Percentiles rank a stretch among this genome's conserved stretches.
Conservation (phyloP, 2,797 vertebrate species). For the Pristis pectinata region DNA sequence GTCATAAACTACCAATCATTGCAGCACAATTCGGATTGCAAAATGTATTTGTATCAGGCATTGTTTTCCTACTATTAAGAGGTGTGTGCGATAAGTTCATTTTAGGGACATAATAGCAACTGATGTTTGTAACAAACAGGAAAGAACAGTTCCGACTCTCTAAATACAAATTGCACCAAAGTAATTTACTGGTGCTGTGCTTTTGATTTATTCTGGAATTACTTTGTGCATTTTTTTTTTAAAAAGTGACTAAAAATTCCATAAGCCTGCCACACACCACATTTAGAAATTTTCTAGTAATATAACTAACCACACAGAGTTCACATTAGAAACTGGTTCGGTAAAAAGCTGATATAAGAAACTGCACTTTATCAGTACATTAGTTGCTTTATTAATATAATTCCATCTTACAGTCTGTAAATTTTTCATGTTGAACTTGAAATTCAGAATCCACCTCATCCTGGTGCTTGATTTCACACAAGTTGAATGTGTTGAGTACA, state of each 20-base stretch:
- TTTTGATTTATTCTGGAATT: conserved; percentile 35
- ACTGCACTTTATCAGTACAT: conserved; percentile 36
- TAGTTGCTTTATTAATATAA: conserved; percentile 29
- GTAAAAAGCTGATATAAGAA: conserved; percentile 6
- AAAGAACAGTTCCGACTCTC: not conserved
- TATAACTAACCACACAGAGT: not conserved
- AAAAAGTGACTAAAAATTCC: conserved; percentile 19
- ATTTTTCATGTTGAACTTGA: conserved; percentile 24
- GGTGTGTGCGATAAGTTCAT: not conserved
- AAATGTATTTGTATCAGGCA: not conserved
- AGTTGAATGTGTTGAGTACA: conserved; percentile 26
- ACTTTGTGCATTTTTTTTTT: conserved; percentile 22
- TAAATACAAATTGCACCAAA: not conserved
- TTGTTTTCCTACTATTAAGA: not conserved
- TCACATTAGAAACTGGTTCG: conserved; percentile 6
- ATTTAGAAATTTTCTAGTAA: not conserved
- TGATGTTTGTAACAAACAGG: conserved; percentile 34
- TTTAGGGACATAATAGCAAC: not conserved
- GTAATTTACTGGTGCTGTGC: conserved; percentile 1
- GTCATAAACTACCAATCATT: not conserved
- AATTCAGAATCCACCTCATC: conserved; percentile 36
- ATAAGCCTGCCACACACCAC: not conserved
- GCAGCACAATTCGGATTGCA: conserved; percentile 29
- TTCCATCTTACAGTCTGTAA: conserved; percentile 6
- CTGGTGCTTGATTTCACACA: conserved; percentile 33